These are phyloP conservation scores for Nycticorax nycticorax DNA, from an alignment of 2,113 vertebrate species.

Conservation along the genomic window DNA sequence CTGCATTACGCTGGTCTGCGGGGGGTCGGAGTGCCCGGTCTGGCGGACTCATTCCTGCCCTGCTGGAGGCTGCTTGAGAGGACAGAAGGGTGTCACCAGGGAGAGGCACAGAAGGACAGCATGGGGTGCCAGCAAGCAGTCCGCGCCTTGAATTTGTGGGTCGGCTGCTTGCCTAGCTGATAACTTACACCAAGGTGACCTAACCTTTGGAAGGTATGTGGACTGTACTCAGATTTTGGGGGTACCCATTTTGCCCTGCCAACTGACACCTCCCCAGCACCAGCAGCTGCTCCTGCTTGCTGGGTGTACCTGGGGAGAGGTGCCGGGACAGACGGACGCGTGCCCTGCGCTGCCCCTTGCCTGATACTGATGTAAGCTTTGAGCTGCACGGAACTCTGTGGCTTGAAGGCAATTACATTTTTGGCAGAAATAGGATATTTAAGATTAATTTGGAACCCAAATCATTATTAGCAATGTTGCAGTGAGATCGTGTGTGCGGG, in stretches of 20 bases:
- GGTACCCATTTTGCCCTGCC: background rate
- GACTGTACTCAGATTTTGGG: background rate
- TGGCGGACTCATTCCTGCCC: fast-evolving
- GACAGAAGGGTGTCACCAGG: fast-evolving
- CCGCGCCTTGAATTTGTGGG: fast-evolving
- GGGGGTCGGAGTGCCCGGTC: background rate
- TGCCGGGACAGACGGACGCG: fast-evolving
- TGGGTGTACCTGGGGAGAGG: background rate
- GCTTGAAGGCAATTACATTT: background rate
- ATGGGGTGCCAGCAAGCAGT: fast-evolving
- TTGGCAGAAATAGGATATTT: background rate
- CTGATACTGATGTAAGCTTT: background rate
- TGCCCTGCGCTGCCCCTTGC: background rate
- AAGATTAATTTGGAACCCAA: background rate
- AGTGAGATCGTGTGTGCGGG: background rate
- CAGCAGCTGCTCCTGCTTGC: background rate
- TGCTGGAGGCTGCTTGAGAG: fast-evolving
- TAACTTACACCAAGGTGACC: background rate
- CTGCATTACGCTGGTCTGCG: fast-evolving
- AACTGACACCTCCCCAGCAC: background rate
- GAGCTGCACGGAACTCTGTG: background rate
- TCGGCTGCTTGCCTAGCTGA: background rate
- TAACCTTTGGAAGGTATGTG: background rate
- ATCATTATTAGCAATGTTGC: background rate
- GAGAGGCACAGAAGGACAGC: background rate